These are phyloP conservation scores for Brachystomella parvula DNA, from an alignment of 1,140 invertebrate species.

Conservation along the genomic window DNA sequence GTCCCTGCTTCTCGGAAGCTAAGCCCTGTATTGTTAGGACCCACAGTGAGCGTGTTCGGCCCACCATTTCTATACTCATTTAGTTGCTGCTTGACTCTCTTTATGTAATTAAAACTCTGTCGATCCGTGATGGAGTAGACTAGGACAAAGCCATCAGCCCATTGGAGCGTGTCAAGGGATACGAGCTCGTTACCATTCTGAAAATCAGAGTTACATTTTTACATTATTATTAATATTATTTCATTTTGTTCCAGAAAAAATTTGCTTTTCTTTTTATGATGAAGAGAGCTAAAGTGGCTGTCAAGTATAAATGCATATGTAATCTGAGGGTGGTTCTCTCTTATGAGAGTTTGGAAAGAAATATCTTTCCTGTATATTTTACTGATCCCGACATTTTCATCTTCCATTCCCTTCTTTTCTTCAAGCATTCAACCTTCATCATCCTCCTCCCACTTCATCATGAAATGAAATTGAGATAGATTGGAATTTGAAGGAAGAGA, in stretches of 20 bases:
- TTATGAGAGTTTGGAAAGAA: no score
- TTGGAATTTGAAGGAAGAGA: neutral
- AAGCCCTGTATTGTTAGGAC: constrained; percentile 10
- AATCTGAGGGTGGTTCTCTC: no score
- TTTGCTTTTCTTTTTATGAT: no score
- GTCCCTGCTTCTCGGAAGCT: constrained; percentile 17
- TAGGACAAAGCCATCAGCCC: constrained; percentile 79
- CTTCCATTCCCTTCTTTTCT: neutral
- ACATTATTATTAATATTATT: constrained; percentile 10
- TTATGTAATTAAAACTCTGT: constrained; percentile 73
- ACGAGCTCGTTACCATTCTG: constrained; percentile 63
- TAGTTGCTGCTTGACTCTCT: constrained; percentile 61
- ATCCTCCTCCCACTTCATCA: neutral
- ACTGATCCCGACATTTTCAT: neutral
- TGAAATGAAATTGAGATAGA: neutral
- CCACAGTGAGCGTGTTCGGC: constrained; percentile 20
- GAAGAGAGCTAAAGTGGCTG: no score
- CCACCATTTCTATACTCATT: constrained; percentile 43
- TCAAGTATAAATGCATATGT: no score
- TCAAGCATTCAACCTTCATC: neutral
- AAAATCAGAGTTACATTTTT: neutral
- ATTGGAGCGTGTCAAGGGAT: constrained; percentile 65
- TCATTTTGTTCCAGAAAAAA: no score
- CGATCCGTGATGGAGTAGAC: constrained; percentile 88
- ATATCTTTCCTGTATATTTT: neutral